These are phyloP conservation scores for Mythimna vitellina DNA, from an alignment of 2,888 invertebrate genomes.

Conservation along the genomic window DNA sequence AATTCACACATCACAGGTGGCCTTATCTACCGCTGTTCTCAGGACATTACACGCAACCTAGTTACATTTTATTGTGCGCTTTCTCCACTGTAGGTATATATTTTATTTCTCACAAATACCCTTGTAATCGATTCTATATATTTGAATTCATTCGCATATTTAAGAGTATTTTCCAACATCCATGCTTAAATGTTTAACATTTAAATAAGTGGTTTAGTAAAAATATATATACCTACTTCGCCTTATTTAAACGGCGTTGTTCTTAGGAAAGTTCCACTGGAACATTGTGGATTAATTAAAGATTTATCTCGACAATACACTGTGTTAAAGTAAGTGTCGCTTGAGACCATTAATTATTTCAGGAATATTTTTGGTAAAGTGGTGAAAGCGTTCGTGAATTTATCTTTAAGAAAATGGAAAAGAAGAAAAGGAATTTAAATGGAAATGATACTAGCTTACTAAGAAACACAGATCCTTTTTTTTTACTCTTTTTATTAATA, in stretches of 20 bases:
- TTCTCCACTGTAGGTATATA: neutral
- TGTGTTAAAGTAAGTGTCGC: constrained; percentile 26
- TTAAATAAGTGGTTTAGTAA: constrained; percentile 6
- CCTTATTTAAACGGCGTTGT: constrained; percentile 39
- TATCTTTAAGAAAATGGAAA: constrained; percentile 7
- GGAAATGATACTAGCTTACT: neutral
- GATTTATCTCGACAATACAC: constrained; percentile 46
- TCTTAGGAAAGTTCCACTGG: constrained; percentile 18
- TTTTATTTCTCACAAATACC: neutral
- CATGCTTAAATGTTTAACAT: neutral
- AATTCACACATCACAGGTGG: constrained; percentile 50
- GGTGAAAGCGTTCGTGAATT: constrained; percentile 11
- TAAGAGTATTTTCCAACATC: neutral
- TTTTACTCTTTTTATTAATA: neutral
- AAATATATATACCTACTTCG: neutral
- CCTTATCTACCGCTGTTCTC: constrained; percentile 31
- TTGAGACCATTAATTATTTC: constrained; percentile 18
- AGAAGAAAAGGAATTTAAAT: neutral
- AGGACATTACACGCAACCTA: constrained; percentile 16
- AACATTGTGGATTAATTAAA: constrained; percentile 47
- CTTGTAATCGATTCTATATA: neutral
- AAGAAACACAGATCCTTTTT: neutral
- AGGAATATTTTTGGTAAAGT: constrained; percentile 7
- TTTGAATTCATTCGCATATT: neutral
- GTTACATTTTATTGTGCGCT: neutral